Base-by-base conservation (phyloP, 2,888 invertebrate species). In the Ectemnius cavifrons region DNA sequence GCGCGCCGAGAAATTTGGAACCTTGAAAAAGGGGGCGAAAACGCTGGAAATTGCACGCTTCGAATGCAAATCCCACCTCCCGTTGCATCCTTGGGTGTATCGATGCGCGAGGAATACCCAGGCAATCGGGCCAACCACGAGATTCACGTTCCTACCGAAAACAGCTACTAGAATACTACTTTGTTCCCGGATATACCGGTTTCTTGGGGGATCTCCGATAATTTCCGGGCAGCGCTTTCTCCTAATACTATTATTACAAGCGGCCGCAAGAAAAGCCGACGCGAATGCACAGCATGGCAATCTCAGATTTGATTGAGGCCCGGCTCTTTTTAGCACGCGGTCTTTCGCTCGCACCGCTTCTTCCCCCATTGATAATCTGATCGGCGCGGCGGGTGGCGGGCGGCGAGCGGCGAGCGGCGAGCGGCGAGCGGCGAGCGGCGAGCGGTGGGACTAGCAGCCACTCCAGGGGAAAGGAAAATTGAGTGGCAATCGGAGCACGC, bases 41-140 rank as follows among this genome's bases (percentile, higher is more conserved):
- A 84, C 79, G 71, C 70, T 62, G 66, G 72, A 89, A 89, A 90
- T 90, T 90, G 88, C 85, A 88, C 85, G 84, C 80, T 82, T 75
- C 78, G 78, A 83, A 90, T 90, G 90, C 89, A 90, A 90, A 88
- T 88, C 71, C 45, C 45, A 23, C 63, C 13, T 63, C 13, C 23
- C 49, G 52, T n/a, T 27, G 16, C 66, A 57, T 62, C 23, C 63
- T 64, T 23, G 20, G 60, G 14, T 47, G 37, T 11, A 37, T 37
- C 37, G 37, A 37, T 18, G 23, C n/a, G 37, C 57, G 16, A 20
- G n/a, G 63, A 23, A 0, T 14, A 13, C 47, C 46, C 3, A 13
- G 14, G 20, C 20, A 37, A 11, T 8, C 23, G 11, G 37, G 8
- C 37, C 52, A 11, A 27, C 49, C 67, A 27, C 58, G 14, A 11